Conservation (phyloP, 2,113 vertebrate species). For the Bucco capensis region DNA sequence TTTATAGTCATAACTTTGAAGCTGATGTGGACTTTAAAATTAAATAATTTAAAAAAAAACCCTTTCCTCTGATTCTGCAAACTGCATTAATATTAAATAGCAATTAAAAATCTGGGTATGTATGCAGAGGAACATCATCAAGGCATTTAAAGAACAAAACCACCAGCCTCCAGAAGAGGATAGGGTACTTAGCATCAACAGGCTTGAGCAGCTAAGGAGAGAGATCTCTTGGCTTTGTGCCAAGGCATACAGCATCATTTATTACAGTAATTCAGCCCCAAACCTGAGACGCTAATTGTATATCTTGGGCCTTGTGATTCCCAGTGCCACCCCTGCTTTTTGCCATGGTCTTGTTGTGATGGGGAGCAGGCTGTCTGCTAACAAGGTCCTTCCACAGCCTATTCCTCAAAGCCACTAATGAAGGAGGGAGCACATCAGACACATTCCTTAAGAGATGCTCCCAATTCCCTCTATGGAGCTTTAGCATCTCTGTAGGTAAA, state of each 20-base stretch:
- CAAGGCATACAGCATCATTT: background rate
- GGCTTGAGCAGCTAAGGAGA: background rate
- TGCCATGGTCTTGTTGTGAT: fast-evolving
- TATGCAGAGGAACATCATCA: background rate
- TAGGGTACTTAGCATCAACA: background rate
- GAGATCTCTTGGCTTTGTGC: background rate
- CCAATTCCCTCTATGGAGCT: background rate
- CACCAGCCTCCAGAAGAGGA: background rate
- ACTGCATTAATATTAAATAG: background rate
- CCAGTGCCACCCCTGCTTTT: background rate
- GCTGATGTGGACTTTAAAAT: background rate
- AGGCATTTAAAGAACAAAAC: background rate
- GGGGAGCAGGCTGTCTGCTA: background rate
- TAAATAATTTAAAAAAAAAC: background rate
- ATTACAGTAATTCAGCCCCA: background rate
- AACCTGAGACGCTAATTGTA: background rate
- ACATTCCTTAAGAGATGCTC: background rate
- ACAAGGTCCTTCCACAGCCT: no score
- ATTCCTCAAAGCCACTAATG: background rate
- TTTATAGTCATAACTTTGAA: background rate
- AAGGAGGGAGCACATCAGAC: background rate
- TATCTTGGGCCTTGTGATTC: background rate
- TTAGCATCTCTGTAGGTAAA: background rate
- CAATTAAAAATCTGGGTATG: background rate
- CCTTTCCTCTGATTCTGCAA: background rate